These are phyloP conservation scores for Drepanosiphum platanoidis DNA, from an alignment of 2,888 invertebrate species.

Conservation along the genomic window DNA sequence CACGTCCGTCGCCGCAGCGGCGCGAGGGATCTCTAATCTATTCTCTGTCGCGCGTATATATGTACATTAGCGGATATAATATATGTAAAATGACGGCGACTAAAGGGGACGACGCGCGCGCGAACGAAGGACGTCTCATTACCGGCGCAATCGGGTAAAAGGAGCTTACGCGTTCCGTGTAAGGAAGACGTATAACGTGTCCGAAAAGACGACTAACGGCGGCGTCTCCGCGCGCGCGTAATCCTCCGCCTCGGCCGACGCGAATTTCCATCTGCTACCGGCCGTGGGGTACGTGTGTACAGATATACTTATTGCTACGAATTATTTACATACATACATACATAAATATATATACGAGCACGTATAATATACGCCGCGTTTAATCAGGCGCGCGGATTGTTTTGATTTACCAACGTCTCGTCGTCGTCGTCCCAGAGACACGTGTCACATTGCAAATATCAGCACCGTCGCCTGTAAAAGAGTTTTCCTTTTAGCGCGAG, in stretches of 20 bases:
- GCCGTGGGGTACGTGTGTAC: neutral
- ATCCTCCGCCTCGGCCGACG: conserved; percentile 1
- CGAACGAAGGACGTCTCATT: conserved; percentile 56
- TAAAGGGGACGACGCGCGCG: neutral
- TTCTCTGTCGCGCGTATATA: neutral
- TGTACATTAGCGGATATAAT: neutral
- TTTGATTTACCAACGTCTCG: conserved; percentile 48
- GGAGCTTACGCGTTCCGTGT: conserved; percentile 4
- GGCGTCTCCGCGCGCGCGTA: neutral
- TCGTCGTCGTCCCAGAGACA: neutral
- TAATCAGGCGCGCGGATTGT: conserved; percentile 45
- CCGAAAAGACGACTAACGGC: conserved; percentile 54
- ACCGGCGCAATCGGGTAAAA: conserved; percentile 20
- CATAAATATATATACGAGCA: no score
- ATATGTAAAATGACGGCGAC: conserved; percentile 1
- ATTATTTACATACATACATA: no score
- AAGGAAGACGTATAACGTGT: conserved; percentile 50
- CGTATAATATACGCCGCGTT: conserved; percentile 1
- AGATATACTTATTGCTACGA: no score
- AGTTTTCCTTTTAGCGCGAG: no score
- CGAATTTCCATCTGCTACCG: conserved; percentile 8
- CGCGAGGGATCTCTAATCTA: conserved; percentile 7
- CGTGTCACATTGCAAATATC: neutral
- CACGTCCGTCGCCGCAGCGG: conserved; percentile 39
- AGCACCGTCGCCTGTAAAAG: no score